These are phyloP conservation scores for Tryphoninae sp. DNA, from an alignment of 2,888 invertebrate species.

Conservation along the genomic window DNA sequence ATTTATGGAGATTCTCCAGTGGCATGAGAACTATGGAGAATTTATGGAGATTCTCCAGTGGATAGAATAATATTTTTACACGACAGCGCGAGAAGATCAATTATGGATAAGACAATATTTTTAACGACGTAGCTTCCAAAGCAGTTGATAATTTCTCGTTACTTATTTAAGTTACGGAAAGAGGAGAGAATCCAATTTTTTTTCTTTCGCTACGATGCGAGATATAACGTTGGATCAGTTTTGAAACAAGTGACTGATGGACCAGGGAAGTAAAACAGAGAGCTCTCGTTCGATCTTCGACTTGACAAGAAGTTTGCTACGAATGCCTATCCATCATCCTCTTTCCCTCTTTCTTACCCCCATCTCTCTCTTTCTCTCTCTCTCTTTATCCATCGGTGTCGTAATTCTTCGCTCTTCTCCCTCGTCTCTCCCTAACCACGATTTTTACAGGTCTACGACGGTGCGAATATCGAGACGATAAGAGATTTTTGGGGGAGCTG, in stretches of 20 bases:
- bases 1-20: too few species aligned
- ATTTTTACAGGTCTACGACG: conserved; percentile 14
- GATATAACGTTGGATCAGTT: background rate
- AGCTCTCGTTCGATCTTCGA: conserved; percentile 54
- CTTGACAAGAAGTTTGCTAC: conserved; percentile 57
- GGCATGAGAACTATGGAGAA: too few species aligned
- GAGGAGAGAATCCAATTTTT: background rate
- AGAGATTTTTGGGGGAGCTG: conserved; percentile 11
- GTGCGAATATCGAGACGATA: conserved; percentile 5
- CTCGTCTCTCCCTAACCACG: conserved; percentile 27
- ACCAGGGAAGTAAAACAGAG: conserved; percentile 31
- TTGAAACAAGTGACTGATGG: conserved; percentile 44
- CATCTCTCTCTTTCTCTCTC: background rate
- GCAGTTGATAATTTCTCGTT: too few species aligned
- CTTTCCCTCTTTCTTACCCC: background rate
- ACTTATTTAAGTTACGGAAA: too few species aligned
- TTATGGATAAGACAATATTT: too few species aligned
- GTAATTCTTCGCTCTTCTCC: background rate
- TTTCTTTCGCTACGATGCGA: background rate
- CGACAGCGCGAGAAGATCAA: too few species aligned
- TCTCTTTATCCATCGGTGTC: background rate
- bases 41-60: too few species aligned
- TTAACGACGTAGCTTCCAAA: too few species aligned
- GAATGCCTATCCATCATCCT: conserved; percentile 56
- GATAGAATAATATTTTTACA: too few species aligned